Percentiles rank a stretch among this genome's conserved stretches.
Evolutionary conservation across 92 coral and sea anemone species (phyloP).

Genomic region (Heliopora coerulea): DNA sequence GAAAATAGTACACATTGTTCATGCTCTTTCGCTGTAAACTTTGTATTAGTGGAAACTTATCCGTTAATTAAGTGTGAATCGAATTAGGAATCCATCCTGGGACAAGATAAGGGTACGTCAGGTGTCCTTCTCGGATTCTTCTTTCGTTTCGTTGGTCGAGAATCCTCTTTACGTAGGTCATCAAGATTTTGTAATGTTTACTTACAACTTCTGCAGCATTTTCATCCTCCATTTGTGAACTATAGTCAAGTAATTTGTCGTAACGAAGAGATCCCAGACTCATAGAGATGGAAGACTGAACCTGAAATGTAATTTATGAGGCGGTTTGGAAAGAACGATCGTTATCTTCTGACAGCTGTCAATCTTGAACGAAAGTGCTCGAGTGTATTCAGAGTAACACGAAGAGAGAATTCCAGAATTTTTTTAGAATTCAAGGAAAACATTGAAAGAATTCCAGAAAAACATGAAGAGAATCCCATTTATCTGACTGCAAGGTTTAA

Average conservation of each 20-base stretch:
- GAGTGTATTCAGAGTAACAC: no score
- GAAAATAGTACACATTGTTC: no score
- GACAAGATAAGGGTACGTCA: constrained; percentile 86
- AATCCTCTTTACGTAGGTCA: constrained; percentile 61
- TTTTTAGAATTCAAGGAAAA: no score
- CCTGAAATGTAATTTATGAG: constrained; percentile 46
- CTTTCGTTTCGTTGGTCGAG: constrained; percentile 63
- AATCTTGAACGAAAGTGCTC: no score
- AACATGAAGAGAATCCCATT: no score
- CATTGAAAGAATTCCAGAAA: no score
- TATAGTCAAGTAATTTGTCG: constrained; percentile 86
- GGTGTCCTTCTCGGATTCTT: constrained; percentile 78
- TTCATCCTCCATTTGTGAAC: constrained; percentile 56
- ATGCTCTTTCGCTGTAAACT: no score
- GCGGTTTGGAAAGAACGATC: no score
- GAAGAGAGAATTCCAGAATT: no score
- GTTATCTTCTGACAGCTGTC: no score
- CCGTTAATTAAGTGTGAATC: constrained; percentile 3
- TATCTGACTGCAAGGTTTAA: no score
- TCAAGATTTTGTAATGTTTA: constrained; percentile 62
- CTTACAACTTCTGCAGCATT: constrained; percentile 60
- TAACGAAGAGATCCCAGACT: constrained; percentile 88
- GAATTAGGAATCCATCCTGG: constrained; percentile 87
- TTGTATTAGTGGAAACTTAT: no score
- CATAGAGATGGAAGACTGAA: constrained; percentile 92